Conservation (phyloP, 2,113 vertebrate genomes). For the Camelus dromedarius region DNA sequence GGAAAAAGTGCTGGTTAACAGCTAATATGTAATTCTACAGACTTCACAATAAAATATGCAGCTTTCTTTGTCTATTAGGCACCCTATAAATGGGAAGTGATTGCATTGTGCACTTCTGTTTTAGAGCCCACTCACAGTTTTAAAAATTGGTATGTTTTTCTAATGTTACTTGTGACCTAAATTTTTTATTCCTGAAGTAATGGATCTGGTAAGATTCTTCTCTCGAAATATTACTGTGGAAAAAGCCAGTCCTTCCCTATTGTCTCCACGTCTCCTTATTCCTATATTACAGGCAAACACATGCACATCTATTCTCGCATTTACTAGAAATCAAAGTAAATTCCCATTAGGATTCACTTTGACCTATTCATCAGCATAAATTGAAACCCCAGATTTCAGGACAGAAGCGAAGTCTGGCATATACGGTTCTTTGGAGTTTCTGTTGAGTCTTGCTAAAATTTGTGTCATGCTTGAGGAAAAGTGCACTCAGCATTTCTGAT, state of each 20-base stretch:
- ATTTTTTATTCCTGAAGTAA: not conserved
- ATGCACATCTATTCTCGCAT: not conserved
- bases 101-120: not conserved
- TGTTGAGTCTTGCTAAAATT: conserved; percentile 69
- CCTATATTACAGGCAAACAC: not conserved
- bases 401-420: conserved; percentile 51
- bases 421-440: not conserved
- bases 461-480: conserved; percentile 55
- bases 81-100: not conserved
- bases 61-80: not conserved
- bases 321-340: conserved; percentile 10
- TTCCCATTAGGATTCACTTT: conserved; percentile 26
- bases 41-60: not conserved
- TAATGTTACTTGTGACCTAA: not conserved
- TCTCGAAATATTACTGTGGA: not conserved
- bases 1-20: not conserved
- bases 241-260: not conserved
- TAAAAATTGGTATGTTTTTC: not conserved
- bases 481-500: conserved; percentile 66
- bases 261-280: not conserved
- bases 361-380: conserved; percentile 45
- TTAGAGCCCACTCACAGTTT: not conserved
- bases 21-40: not conserved
- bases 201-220: not conserved
- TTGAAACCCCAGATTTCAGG: not conserved